Evolutionary conservation across 2,113 vertebrate genomes (phyloP).

Genomic region (Corythaeola cristata): DNA sequence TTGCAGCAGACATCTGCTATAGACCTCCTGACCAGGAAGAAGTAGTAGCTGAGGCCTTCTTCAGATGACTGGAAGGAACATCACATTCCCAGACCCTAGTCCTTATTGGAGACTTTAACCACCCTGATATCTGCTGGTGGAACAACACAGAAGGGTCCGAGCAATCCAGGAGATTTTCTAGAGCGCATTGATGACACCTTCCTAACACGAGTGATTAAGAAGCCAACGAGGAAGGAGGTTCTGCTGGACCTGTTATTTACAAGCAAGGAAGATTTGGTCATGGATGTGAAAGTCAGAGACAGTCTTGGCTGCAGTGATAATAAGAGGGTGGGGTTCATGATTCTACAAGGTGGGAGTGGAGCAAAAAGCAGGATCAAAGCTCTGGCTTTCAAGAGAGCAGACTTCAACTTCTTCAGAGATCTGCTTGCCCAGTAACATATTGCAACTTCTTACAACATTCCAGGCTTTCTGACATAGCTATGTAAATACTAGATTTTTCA

Average conservation of each 20-base stretch:
- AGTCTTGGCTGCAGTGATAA: neutral
- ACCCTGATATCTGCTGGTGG: neutral
- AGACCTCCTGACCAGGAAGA: neutral
- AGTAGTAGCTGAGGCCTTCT: neutral
- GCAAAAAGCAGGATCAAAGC: neutral
- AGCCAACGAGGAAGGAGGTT: neutral
- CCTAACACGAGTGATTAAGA: neutral
- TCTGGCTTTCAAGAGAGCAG: neutral
- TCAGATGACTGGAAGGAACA: neutral
- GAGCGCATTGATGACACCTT: neutral
- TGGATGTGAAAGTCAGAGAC: neutral
- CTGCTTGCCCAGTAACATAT: neutral
- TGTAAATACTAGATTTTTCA: neutral
- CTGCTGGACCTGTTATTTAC: neutral
- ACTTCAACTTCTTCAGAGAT: neutral
- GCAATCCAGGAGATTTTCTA: neutral
- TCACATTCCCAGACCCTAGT: neutral
- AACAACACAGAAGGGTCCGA: too few species aligned
- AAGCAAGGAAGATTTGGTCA: neutral
- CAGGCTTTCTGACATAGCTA: neutral
- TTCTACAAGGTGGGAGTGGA: neutral
- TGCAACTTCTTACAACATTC: neutral
- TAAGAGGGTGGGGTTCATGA: neutral
- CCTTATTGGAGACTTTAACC: neutral
- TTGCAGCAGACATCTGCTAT: neutral